These are phyloP conservation scores for Triplophysa yarkandensis DNA, from an alignment of 2,797 vertebrate species.

Conservation along the genomic window DNA sequence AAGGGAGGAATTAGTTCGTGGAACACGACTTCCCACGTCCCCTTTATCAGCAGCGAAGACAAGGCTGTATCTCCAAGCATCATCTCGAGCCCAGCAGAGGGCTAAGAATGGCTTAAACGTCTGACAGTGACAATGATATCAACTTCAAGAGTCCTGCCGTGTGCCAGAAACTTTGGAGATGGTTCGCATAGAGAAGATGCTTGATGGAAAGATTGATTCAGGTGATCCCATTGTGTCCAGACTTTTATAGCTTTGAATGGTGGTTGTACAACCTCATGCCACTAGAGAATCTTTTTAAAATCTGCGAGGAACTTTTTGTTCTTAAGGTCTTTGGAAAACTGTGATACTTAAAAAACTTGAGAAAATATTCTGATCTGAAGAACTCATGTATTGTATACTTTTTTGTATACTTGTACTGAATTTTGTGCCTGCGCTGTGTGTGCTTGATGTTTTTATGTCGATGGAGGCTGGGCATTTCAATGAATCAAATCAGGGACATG, in stretches of 20 bases:
- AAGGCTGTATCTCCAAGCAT: slow-evolving; percentile 50
- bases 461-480: slow-evolving; percentile 2
- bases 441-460: background rate
- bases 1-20: slow-evolving; percentile 49
- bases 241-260: background rate
- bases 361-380: background rate
- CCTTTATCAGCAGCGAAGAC: slow-evolving; percentile 33
- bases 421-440: background rate
- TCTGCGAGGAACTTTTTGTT: background rate
- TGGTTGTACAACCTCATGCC: background rate
- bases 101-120: slow-evolving; percentile 41
- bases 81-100: slow-evolving; percentile 34
- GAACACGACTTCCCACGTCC: slow-evolving; percentile 41
- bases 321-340: background rate
- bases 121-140: slow-evolving; percentile 30
- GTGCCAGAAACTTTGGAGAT: slow-evolving; percentile 5
- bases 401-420: background rate
- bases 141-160: background rate
- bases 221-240: slow-evolving; percentile 4
- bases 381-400: background rate
- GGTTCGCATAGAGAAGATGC: background rate
- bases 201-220: background rate
- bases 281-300: background rate
- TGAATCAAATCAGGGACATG: slow-evolving; percentile 27
- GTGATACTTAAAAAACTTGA: background rate